Conservation (phyloP, 2,113 vertebrate species). For the Dendropsophus ebraccatus region DNA sequence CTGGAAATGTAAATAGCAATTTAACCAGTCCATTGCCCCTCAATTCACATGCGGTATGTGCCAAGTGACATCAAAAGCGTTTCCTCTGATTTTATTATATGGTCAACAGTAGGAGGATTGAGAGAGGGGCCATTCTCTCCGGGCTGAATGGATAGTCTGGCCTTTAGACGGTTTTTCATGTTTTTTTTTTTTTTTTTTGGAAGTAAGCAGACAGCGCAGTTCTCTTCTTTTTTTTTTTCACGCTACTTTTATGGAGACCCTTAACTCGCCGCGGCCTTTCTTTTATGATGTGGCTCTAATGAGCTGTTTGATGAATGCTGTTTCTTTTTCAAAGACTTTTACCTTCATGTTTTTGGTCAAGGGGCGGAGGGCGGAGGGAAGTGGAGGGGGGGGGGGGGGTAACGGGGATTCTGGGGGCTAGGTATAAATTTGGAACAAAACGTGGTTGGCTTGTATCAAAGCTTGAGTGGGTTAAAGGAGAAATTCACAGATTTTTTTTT, state of each 20-base stretch:
- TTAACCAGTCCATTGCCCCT: constrained; percentile 77
- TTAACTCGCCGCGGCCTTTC: constrained; percentile 72
- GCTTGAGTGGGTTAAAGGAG: not conserved
- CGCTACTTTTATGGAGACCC: constrained; percentile 62
- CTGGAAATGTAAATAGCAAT: constrained; percentile 82
- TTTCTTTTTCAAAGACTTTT: constrained; percentile 71
- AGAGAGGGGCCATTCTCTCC: constrained; percentile 66
- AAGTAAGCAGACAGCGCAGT: constrained; percentile 70
- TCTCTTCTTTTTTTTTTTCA: constrained; percentile 72
- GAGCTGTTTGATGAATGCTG: constrained; percentile 74
- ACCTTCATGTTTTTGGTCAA: constrained; percentile 78
- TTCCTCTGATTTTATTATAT: constrained; percentile 72
- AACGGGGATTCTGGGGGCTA: constrained; percentile 33
- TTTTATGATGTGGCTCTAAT: constrained; percentile 79
- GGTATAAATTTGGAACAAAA: not conserved
- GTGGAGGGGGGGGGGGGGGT: constrained; percentile 51
- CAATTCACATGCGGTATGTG: constrained; percentile 71
- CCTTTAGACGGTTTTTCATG: constrained; percentile 62
- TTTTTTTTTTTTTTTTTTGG: constrained; percentile 61
- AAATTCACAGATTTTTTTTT: too few species aligned
- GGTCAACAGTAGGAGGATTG: constrained; percentile 74
- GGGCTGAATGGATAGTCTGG: constrained; percentile 67
- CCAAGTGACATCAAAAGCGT: constrained; percentile 69
- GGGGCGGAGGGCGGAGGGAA: constrained; percentile 62
- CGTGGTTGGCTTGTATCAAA: too few species aligned